Conservation (phyloP, 1,140 invertebrate genomes). For the Drosophila suzukii region DNA sequence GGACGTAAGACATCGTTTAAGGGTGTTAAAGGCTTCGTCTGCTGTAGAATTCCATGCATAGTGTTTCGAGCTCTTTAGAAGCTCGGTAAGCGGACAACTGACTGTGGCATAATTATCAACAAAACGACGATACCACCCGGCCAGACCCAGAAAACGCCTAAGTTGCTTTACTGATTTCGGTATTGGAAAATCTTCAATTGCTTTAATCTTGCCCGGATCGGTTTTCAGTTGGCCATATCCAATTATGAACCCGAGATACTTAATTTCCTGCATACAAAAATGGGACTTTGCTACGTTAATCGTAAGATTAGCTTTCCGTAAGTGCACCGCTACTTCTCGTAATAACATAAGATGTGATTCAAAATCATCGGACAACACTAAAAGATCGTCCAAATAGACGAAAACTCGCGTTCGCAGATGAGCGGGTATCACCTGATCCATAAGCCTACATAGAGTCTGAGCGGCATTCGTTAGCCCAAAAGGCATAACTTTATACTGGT, state of each 20-base stretch:
- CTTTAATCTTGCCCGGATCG: slow-evolving; percentile 45
- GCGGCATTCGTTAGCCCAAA: slow-evolving; percentile 22
- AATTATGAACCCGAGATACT: slow-evolving; percentile 45
- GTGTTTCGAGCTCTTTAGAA: slow-evolving; percentile 22
- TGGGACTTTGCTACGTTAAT: slow-evolving; percentile 4
- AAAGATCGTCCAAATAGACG: slow-evolving; percentile 85
- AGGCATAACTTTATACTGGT: slow-evolving; percentile 21
- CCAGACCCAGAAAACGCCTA: slow-evolving; percentile 84
- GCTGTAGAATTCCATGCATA: slow-evolving; percentile 11
- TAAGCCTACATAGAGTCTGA: slow-evolving; percentile 71
- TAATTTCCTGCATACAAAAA: slow-evolving; percentile 43
- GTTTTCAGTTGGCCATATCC: slow-evolving; percentile 25
- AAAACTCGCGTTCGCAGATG: slow-evolving; percentile 61
- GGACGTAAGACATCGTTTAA: slow-evolving; percentile 5
- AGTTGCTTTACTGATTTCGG: slow-evolving; percentile 65
- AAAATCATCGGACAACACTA: slow-evolving; percentile 79
- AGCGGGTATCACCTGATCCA: slow-evolving; percentile 59
- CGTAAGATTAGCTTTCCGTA: slow-evolving; percentile 10
- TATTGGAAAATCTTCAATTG: slow-evolving; percentile 40
- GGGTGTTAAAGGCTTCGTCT: slow-evolving; percentile 1
- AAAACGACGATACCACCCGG: slow-evolving; percentile 83
- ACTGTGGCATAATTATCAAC: slow-evolving; percentile 64
- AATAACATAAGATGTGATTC: slow-evolving; percentile 84
- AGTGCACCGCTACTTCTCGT: slow-evolving; percentile 11
- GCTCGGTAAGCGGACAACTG: slow-evolving; percentile 17